These are phyloP conservation scores for Phalanger gymnotis DNA, from an alignment of 2,797 vertebrate genomes.

Conservation along the genomic window DNA sequence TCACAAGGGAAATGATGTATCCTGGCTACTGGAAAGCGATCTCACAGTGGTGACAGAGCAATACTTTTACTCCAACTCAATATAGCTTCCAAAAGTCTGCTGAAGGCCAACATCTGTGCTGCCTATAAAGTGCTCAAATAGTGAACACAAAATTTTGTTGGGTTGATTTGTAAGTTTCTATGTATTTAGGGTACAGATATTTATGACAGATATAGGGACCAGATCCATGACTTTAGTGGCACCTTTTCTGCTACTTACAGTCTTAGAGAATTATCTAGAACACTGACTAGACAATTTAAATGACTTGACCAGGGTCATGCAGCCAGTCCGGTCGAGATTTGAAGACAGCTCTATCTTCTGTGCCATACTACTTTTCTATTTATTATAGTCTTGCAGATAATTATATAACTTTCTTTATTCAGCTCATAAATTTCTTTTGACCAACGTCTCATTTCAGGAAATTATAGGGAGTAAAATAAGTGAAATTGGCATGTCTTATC, in stretches of 20 bases:
- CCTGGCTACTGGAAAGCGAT: background rate
- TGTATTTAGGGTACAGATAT: background rate
- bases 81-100: background rate
- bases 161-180: background rate
- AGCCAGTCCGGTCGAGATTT: background rate
- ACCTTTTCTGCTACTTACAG: background rate
- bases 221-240: background rate
- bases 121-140: background rate
- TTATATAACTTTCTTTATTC: slow-evolving; percentile 15
- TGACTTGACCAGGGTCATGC: background rate
- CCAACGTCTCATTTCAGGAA: background rate
- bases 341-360: background rate
- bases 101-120: background rate
- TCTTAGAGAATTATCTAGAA: background rate
- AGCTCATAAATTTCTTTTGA: background rate
- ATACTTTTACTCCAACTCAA: background rate
- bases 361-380: background rate
- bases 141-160: background rate
- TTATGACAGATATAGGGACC: background rate
- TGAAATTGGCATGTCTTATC: background rate
- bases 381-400: background rate
- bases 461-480: background rate
- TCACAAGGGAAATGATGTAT: background rate
- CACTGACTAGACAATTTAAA: background rate
- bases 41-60: background rate